These are phyloP conservation scores for Dicyrtoma fusca DNA, from an alignment of 2,888 invertebrate species.

Conservation along the genomic window DNA sequence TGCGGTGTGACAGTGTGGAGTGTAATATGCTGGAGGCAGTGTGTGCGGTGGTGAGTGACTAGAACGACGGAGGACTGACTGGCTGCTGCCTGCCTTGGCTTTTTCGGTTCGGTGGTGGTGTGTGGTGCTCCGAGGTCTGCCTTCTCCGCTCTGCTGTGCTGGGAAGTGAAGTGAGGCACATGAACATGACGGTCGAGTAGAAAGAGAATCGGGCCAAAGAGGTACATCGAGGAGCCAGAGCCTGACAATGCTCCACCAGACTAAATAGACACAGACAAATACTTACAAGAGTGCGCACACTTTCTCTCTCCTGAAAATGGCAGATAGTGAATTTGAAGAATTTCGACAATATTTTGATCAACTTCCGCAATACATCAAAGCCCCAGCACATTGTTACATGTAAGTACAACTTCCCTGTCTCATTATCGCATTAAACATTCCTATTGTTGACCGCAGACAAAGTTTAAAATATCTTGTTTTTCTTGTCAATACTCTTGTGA, in stretches of 20 bases:
- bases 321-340: slow-evolving; percentile 92
- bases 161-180: slow-evolving; percentile 5
- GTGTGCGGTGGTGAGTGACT: too few relatives aligned
- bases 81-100: too few relatives aligned
- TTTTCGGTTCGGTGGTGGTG: too few relatives aligned
- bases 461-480: too few relatives aligned
- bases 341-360: slow-evolving; percentile 84
- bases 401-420: slow-evolving; percentile 65
- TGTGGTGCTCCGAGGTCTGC: too few relatives aligned
- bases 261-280: slow-evolving; percentile 26
- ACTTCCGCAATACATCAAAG: slow-evolving; percentile 76
- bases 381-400: slow-evolving; percentile 85
- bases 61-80: too few relatives aligned
- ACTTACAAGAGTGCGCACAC: slow-evolving; percentile 7
- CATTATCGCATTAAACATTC: too few relatives aligned
- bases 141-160: background rate
- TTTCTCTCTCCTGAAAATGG: slow-evolving; percentile 66
- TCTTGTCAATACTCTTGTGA: too few relatives aligned
- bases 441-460: too few relatives aligned
- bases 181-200: slow-evolving; percentile 3
- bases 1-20: too few relatives aligned
- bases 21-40: too few relatives aligned
- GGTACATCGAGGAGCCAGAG: too few relatives aligned
- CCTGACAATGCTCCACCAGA: background rate
- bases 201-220: background rate